Evolutionary conservation across 2,113 vertebrate genomes (phyloP).

Genomic region (Apistogramma diplotaenia): DNA sequence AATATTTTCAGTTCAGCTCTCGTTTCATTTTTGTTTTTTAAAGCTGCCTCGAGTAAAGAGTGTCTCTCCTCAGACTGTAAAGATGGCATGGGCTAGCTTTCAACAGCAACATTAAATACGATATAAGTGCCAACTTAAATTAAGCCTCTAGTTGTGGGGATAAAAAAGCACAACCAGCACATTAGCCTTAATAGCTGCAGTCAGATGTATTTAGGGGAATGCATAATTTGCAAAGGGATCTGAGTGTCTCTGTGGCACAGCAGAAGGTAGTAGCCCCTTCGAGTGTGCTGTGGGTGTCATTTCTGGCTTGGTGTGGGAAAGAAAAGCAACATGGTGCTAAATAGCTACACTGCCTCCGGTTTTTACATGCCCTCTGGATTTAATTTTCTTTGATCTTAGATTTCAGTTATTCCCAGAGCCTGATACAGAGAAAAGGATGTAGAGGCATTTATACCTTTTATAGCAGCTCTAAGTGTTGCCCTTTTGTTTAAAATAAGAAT

Average conservation of each 20-base stretch:
- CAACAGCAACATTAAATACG: slow-evolving; percentile 26
- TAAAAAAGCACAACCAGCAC: slow-evolving; percentile 15
- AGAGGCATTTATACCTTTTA: not conserved
- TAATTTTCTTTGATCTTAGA: not conserved
- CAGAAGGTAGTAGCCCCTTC: slow-evolving; percentile 34
- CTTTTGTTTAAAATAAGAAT: not conserved
- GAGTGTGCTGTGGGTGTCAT: slow-evolving; percentile 25
- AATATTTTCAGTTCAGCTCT: not conserved
- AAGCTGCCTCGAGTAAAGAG: not conserved
- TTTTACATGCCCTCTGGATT: not conserved
- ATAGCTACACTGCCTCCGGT: not conserved
- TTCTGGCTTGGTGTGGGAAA: slow-evolving; percentile 1
- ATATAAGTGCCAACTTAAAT: slow-evolving; percentile 35
- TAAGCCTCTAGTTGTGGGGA: slow-evolving; percentile 25
- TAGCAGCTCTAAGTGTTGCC: not conserved
- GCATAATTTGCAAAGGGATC: slow-evolving; percentile 20
- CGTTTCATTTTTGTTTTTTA: not conserved
- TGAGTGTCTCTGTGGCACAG: slow-evolving; percentile 19
- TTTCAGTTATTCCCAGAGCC: slow-evolving; percentile 6
- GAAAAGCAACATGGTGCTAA: not conserved
- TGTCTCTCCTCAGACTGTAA: not conserved
- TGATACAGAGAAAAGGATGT: not conserved
- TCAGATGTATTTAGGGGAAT: slow-evolving; percentile 39
- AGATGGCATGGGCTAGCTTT: slow-evolving; percentile 14
- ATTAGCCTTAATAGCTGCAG: slow-evolving; percentile 40